Conservation (phyloP, 1,140 invertebrate genomes). For the Zaprionus inermis region DNA sequence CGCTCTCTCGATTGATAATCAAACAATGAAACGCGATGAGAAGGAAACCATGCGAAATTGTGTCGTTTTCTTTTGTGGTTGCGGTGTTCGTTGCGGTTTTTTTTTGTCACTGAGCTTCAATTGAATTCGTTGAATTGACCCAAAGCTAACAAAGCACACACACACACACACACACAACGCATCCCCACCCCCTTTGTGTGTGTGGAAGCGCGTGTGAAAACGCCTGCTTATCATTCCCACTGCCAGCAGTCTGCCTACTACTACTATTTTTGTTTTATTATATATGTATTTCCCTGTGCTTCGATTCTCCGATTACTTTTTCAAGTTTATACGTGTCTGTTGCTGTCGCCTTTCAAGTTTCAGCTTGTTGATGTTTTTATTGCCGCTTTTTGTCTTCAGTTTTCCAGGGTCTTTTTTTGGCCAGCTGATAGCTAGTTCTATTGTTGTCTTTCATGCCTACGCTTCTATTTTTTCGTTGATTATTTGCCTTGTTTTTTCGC, state of each 20-base stretch:
- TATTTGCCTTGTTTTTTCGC: slow-evolving; percentile 13
- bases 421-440: slow-evolving; percentile 10
- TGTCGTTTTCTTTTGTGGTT: slow-evolving; percentile 19
- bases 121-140: slow-evolving; percentile 30
- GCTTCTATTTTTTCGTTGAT: slow-evolving; percentile 1
- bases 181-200: neutral
- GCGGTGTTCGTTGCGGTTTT: neutral
- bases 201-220: slow-evolving; percentile 27
- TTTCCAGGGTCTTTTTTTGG: neutral
- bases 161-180: neutral
- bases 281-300: slow-evolving; percentile 17
- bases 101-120: slow-evolving; percentile 31
- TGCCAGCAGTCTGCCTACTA: neutral
- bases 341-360: slow-evolving; percentile 22
- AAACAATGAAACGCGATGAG: slow-evolving; percentile 48
- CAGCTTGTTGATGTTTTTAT: slow-evolving; percentile 55
- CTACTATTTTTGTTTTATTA: slow-evolving; percentile 1
- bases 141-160: slow-evolving; percentile 18
- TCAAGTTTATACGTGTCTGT: slow-evolving; percentile 26
- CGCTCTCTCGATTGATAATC: slow-evolving; percentile 41
- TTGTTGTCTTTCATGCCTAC: slow-evolving; percentile 15
- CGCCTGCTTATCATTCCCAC: slow-evolving; percentile 32
- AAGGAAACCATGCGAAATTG: slow-evolving; percentile 43
- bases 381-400: slow-evolving; percentile 17
- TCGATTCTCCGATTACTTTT: slow-evolving; percentile 22